These are phyloP conservation scores for Dasyurus viverrinus DNA, from an alignment of 2,113 vertebrate species.

Conservation along the genomic window DNA sequence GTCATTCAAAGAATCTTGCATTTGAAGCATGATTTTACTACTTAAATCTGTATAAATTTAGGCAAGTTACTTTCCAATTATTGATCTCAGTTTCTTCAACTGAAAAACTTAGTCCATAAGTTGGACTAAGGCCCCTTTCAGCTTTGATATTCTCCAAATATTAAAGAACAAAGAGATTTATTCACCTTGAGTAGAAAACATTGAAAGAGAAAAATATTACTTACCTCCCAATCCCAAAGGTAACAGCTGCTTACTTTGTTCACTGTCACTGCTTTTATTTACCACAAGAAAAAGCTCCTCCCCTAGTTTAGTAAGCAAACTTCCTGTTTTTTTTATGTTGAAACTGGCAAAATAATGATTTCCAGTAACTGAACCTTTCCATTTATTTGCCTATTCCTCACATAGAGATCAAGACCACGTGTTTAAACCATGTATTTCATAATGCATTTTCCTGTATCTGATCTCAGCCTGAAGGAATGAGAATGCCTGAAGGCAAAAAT, in stretches of 20 bases:
- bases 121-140: background rate
- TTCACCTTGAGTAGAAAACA: background rate
- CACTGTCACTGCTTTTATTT: background rate
- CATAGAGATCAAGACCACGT: background rate
- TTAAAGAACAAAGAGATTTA: background rate
- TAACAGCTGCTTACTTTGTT: background rate
- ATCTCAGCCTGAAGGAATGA: background rate
- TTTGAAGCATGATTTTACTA: background rate
- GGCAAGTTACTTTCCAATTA: background rate
- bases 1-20: background rate
- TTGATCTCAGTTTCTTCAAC: background rate
- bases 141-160: background rate
- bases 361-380: background rate
- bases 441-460: background rate
- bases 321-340: background rate
- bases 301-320: background rate
- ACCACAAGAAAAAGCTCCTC: background rate
- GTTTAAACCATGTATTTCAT: background rate
- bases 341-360: background rate
- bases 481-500: background rate
- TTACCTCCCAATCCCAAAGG: background rate
- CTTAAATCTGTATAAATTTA: background rate
- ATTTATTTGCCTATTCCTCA: background rate
- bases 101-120: background rate
- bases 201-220: background rate